A percentile compares a stretch with the other conserved stretches of the same genome.
Conservation (phyloP, 2,113 vertebrate genomes). For the Rostratula benghalensis region DNA sequence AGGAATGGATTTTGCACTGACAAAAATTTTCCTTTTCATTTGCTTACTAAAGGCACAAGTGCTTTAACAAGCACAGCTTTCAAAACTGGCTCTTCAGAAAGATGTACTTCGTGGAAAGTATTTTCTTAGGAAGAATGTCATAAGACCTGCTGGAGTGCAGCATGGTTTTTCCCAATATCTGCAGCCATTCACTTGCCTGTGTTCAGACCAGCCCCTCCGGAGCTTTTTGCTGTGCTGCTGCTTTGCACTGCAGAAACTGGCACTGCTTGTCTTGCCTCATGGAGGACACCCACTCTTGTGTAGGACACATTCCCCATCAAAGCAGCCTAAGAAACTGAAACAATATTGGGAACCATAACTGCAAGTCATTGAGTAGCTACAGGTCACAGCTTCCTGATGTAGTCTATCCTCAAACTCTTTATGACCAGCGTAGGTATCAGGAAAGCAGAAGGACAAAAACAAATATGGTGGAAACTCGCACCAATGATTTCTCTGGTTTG, state of each 20-base stretch:
- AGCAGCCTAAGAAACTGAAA: background rate
- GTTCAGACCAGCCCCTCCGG: background rate
- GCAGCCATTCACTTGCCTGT: background rate
- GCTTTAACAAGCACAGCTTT: background rate
- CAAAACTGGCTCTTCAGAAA: background rate
- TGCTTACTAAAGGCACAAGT: background rate
- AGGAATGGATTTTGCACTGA: background rate
- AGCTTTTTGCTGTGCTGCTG: background rate
- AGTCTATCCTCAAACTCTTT: background rate
- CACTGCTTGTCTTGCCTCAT: background rate
- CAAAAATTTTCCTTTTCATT: background rate
- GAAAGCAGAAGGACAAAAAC: background rate
- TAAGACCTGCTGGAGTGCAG: background rate
- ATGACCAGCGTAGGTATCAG: accelerated
- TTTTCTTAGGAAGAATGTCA: background rate
- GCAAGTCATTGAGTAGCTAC: background rate
- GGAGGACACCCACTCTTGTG: background rate
- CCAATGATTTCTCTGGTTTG: background rate
- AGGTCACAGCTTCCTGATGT: background rate
- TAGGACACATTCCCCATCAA: background rate
- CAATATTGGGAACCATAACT: background rate
- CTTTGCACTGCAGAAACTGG: background rate
- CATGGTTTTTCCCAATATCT: background rate
- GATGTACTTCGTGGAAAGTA: background rate
- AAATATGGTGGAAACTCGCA: background rate